Conservation (phyloP, 2,797 vertebrate species). For the Helostoma temminkii region DNA sequence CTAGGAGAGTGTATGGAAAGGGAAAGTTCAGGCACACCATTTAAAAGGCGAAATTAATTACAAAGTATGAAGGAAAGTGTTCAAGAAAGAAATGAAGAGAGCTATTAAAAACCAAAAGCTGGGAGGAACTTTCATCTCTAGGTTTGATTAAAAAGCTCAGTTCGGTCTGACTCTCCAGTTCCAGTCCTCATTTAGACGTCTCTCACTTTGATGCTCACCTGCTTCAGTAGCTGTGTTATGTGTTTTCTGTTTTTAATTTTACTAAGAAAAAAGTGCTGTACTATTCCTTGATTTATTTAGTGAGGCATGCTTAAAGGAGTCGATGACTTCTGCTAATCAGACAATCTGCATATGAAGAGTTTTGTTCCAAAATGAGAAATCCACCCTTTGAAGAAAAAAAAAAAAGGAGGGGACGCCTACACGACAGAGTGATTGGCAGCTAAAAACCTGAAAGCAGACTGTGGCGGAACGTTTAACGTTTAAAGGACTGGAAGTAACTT, state of each 20-base stretch:
- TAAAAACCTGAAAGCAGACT: constrained; percentile 29
- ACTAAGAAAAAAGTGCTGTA: constrained; percentile 47
- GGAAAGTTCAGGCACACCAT: constrained; percentile 27
- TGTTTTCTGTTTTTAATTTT: constrained; percentile 54
- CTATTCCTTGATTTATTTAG: constrained; percentile 68
- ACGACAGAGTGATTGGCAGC: constrained; percentile 46
- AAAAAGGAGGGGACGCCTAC: constrained; percentile 3
- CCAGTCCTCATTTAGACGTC: constrained; percentile 57
- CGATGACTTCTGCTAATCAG: constrained; percentile 73
- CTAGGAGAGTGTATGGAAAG: not conserved
- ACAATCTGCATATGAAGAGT: constrained; percentile 75
- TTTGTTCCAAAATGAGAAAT: constrained; percentile 64
- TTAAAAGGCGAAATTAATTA: constrained; percentile 52
- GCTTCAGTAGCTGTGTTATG: constrained; percentile 58
- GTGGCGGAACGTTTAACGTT: constrained; percentile 8
- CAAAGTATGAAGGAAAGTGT: constrained; percentile 14
- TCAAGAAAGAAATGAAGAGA: constrained; percentile 34
- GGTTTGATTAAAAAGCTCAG: constrained; percentile 38
- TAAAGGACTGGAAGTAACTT: constrained; percentile 22
- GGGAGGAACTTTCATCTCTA: constrained; percentile 41
- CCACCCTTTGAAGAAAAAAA: constrained; percentile 35
- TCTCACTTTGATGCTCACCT: constrained; percentile 59
- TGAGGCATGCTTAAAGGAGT: constrained; percentile 74
- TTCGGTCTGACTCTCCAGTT: constrained; percentile 43
- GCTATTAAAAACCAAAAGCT: constrained; percentile 51